phyloP scores from a whole-genome alignment of 2,797 vertebrate genomes.

The Squalus acanthias region DNA sequence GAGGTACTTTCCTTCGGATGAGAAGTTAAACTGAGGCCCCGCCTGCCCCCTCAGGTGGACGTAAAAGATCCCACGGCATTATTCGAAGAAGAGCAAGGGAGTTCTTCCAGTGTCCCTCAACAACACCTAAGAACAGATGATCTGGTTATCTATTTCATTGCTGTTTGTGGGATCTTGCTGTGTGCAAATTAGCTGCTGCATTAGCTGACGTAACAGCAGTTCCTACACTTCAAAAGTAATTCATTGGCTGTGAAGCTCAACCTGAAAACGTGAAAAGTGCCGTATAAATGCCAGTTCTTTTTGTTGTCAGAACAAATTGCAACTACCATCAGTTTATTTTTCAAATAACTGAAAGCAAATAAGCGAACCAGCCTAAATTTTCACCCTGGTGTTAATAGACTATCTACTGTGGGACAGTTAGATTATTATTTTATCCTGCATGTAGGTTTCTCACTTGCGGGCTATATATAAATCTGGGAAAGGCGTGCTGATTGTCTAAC shows the following conservation, averaged over 20 bases:
- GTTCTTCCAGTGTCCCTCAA: background rate
- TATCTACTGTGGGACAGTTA: background rate
- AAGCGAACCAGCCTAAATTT: background rate
- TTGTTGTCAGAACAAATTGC: background rate
- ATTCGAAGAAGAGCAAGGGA: background rate
- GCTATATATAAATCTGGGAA: background rate
- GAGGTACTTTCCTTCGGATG: background rate
- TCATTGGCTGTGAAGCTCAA: too few species aligned
- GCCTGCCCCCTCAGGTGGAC: background rate
- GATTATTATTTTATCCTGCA: background rate
- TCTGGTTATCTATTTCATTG: background rate
- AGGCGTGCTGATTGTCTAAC: background rate
- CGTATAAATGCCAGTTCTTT: background rate
- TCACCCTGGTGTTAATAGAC: background rate
- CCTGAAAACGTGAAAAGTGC: background rate
- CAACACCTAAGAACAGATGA: background rate
- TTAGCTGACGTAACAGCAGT: background rate
- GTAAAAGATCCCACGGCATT: background rate
- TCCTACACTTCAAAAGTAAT: background rate
- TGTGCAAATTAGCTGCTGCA: background rate
- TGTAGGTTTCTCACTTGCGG: background rate
- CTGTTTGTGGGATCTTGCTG: background rate
- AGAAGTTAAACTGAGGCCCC: background rate
- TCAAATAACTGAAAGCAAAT: background rate
- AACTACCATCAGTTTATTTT: background rate